Evolutionary conservation across 2,888 invertebrate genomes (phyloP).

Genomic region (Neoscelio sp.): DNA sequence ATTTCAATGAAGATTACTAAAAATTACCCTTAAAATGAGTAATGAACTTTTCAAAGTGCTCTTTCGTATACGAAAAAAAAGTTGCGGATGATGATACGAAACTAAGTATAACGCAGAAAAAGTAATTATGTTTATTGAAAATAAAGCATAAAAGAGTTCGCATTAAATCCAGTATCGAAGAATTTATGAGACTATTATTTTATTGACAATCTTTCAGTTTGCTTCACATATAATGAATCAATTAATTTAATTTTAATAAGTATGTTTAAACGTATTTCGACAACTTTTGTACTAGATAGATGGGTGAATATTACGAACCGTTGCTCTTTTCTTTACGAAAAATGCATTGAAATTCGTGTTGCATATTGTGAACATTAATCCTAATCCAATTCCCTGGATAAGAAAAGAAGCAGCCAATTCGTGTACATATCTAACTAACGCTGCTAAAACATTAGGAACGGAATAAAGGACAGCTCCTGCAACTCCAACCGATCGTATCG

Average conservation of each 20-base stretch:
- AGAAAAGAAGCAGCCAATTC: slow-evolving; percentile 87
- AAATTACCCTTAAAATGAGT: slow-evolving; percentile 18
- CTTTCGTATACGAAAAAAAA: slow-evolving; percentile 9
- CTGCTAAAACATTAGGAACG: slow-evolving; percentile 86
- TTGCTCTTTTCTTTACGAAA: slow-evolving; percentile 88
- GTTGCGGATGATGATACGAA: slow-evolving; percentile 20
- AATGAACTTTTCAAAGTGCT: slow-evolving; percentile 17
- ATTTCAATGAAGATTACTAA: slow-evolving; percentile 36
- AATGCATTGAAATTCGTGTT: slow-evolving; percentile 91
- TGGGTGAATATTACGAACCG: slow-evolving; percentile 77
- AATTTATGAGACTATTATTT: slow-evolving; percentile 3
- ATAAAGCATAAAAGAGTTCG: slow-evolving; percentile 6
- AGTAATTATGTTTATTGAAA: slow-evolving; percentile 26
- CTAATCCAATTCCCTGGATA: slow-evolving; percentile 87
- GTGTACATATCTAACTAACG: slow-evolving; percentile 86
- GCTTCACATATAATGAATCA: not conserved
- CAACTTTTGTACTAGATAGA: too few species aligned
- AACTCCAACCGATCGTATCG: slow-evolving; percentile 88
- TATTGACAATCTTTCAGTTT: too few species aligned
- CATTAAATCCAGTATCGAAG: slow-evolving; percentile 7
- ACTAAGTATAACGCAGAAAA: slow-evolving; percentile 21
- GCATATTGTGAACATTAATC: slow-evolving; percentile 89
- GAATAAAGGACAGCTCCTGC: slow-evolving; percentile 87
- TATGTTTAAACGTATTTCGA: too few species aligned
- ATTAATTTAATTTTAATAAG: too few species aligned